These are phyloP conservation scores for Chrysolina americana DNA, from an alignment of 2,888 invertebrate species.

Conservation along the genomic window DNA sequence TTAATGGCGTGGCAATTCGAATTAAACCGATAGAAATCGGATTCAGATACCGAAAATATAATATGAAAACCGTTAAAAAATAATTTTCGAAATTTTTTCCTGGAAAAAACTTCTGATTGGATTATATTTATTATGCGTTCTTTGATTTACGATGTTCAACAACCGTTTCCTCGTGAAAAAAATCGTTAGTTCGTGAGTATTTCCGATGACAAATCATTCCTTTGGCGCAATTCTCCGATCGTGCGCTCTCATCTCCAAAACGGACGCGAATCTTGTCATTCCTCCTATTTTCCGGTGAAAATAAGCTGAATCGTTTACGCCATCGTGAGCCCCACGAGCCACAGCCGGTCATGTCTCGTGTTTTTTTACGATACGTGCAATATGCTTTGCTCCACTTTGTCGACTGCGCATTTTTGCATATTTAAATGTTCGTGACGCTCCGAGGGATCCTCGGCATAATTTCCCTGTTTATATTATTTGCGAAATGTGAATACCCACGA, in stretches of 20 bases:
- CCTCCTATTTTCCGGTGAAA: slow-evolving; percentile 28
- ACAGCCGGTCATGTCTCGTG: slow-evolving; percentile 30
- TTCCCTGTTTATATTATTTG: slow-evolving; percentile 42
- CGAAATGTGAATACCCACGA: slow-evolving; percentile 41
- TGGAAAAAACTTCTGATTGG: no score
- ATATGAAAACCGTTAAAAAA: no score
- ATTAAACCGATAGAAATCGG: no score
- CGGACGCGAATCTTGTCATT: slow-evolving; percentile 13
- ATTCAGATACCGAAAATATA: no score
- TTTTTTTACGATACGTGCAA: slow-evolving; percentile 33
- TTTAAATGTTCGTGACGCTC: slow-evolving; percentile 48
- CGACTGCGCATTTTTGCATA: slow-evolving; percentile 45
- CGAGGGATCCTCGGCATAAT: slow-evolving; percentile 42
- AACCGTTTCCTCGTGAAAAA: no score
- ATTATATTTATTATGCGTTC: no score
- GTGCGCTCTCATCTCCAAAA: slow-evolving; percentile 2
- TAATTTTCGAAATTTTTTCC: no score
- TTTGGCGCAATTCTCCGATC: neutral
- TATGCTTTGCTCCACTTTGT: slow-evolving; percentile 47
- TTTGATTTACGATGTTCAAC: no score
- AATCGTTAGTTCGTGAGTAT: no score
- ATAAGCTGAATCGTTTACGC: slow-evolving; percentile 35
- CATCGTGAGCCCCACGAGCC: slow-evolving; percentile 44
- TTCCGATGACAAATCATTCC: no score
- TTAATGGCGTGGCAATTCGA: no score